Percentiles rank a stretch among this genome's conserved stretches.
These are phyloP conservation scores for Xestia sexstrigata DNA, from an alignment of 2,888 invertebrate genomes.

Conservation along the genomic window DNA sequence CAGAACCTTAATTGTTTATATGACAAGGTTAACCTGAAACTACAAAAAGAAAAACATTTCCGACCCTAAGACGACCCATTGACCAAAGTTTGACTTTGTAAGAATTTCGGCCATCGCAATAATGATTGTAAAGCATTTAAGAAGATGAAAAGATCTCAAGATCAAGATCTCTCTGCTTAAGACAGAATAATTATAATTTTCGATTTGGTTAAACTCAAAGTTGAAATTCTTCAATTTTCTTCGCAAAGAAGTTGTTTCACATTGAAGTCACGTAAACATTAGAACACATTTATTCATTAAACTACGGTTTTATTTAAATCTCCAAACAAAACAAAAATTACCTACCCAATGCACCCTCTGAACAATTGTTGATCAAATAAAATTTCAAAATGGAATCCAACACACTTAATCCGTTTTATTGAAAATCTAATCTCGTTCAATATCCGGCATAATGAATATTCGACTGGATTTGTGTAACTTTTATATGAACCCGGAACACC, in stretches of 20 bases:
- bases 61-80: no score
- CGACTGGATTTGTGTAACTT: conserved; percentile 44
- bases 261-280: not conserved
- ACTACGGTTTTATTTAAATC: not conserved
- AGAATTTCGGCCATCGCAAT: not conserved
- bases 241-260: not conserved
- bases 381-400: conserved; percentile 43
- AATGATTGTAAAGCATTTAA: no score
- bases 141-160: not conserved
- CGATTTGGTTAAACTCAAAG: not conserved
- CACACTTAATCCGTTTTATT: conserved; percentile 39
- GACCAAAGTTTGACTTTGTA: not conserved
- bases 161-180: not conserved
- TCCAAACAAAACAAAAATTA: not conserved
- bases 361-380: conserved; percentile 32
- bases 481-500: conserved; percentile 44
- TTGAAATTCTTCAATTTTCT: not conserved
- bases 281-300: not conserved
- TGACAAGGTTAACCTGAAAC: no score
- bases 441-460: conserved; percentile 46
- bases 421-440: conserved; percentile 45
- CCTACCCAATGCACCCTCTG: not conserved
- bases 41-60: no score
- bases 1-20: no score
- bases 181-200: not conserved